Base-by-base conservation (phyloP, 1,140 invertebrate species). In the Lordiphosa mommai region DNA sequence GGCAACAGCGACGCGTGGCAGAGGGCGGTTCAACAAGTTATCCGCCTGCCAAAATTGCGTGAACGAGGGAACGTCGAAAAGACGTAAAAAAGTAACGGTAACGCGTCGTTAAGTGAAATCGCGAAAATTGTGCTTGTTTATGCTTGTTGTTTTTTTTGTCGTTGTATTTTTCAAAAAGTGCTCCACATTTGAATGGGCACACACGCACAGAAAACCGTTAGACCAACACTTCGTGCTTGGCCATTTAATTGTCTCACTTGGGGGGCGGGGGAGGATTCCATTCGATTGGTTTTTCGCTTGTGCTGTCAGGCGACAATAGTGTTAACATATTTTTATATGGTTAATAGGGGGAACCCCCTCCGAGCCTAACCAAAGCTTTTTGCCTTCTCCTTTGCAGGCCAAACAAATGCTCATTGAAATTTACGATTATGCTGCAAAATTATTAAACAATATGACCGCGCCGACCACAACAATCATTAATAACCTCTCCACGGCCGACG, bases 371-470 rank as follows among this genome's bases (percentile, higher is more conserved):
- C 43, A 38, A 5, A 12, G 34, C 70, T 66, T 55, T 72, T 72
- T 58, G 27, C 38, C 36, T 48, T 30, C 41, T 73, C 72, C 37
- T 53, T 73, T 73, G 59, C 69, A 73, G 51, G 29, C 68, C 50
- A 20, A 20, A 16, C 60, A 59, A 68, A 80, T 82, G 76, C 67
- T 82, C 44, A 67, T 82, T 80, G 76, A 67, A 71, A 72, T 82
- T 67, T 80, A 74, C 76, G 76, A 80, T 72, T 80, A 80, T 80
- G 76, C 71, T 80, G 71, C 66, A 60, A 76, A 80, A 76, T 82
- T 80, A 80, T 80, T 80, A 80, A 82, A 71, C 76, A 80, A 80
- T 76, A 80, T 80, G 76, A 80, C 57, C 77, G 67, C 71, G 51
- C 71, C 38, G 46, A 69, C 61, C 43, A 46, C 37, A 38, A 60